These are phyloP conservation scores for Drosophila paracracens DNA, from an alignment of 2,888 invertebrate genomes.

Conservation along the genomic window DNA sequence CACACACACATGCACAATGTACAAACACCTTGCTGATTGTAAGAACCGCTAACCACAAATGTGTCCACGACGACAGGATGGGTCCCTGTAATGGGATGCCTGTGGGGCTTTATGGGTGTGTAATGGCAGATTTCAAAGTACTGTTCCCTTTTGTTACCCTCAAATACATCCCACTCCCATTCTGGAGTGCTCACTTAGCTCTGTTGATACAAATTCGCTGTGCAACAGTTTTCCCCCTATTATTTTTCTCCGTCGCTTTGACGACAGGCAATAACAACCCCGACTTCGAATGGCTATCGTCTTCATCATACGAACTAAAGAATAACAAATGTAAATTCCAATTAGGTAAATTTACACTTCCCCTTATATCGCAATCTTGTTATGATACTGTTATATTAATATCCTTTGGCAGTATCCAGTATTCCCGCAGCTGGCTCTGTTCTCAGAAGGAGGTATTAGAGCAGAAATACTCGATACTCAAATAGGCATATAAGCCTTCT, in stretches of 20 bases:
- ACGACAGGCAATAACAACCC: slow-evolving; percentile 10
- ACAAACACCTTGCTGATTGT: slow-evolving; percentile 48
- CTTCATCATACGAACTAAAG: not conserved
- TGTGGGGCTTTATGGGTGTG: slow-evolving; percentile 3
- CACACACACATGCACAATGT: slow-evolving; percentile 10
- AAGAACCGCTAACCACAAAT: slow-evolving; percentile 38
- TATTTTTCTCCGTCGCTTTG: slow-evolving; percentile 18
- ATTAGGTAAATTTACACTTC: not conserved
- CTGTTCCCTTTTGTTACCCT: slow-evolving; percentile 7
- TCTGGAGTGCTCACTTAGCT: slow-evolving; percentile 4
- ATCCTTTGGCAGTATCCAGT: not conserved
- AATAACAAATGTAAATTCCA: not conserved
- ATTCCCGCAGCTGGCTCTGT: not conserved
- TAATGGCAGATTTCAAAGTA: slow-evolving; percentile 17
- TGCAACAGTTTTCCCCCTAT: slow-evolving; percentile 37
- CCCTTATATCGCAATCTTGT: not conserved
- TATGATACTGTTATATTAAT: not conserved
- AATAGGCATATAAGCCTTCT: not conserved
- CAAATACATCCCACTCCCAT: not conserved
- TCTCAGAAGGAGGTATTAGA: not conserved
- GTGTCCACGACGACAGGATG: slow-evolving; percentile 5
- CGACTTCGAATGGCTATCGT: not conserved
- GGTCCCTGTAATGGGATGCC: not conserved
- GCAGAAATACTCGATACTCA: not conserved
- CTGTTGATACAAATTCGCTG: slow-evolving; percentile 45